Percentiles rank a stretch among this genome's conserved stretches.
Conservation (phyloP, 2,797 vertebrate genomes). For the Trachurus trachurus region DNA sequence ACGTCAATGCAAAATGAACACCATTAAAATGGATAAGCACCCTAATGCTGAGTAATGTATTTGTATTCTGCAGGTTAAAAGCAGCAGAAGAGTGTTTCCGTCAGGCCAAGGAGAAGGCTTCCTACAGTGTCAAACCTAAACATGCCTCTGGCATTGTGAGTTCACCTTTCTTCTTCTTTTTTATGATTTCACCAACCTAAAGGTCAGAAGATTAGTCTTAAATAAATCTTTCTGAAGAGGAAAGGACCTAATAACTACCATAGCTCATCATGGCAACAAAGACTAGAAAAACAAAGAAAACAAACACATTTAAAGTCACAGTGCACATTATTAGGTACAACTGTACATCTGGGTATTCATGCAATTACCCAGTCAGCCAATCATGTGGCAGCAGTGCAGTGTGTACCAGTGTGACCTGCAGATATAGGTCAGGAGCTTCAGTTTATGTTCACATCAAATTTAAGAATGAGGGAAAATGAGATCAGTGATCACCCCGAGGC, state of each 20-base stretch:
- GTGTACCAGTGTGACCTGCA: background rate
- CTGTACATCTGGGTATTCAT: background rate
- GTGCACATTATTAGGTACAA: no score
- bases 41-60: background rate
- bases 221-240: background rate
- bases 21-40: background rate
- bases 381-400: background rate
- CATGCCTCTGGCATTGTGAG: conserved; percentile 96
- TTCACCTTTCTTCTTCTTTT: conserved; percentile 29
- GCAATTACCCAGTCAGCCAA: background rate
- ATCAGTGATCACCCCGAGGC: no score
- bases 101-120: conserved; percentile 94
- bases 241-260: background rate
- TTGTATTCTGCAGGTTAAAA: conserved; percentile 87
- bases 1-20: background rate
- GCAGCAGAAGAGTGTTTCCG: conserved; percentile 93
- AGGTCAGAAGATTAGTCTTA: background rate
- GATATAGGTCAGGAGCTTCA: background rate
- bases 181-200: background rate
- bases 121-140: conserved; percentile 96
- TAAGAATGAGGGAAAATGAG: no score
- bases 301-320: no score
- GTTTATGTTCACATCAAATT: no score
- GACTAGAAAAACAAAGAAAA: background rate
- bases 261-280: background rate